These are phyloP conservation scores for Sciurus carolinensis DNA, from an alignment of 2,797 vertebrate species.

Conservation along the genomic window DNA sequence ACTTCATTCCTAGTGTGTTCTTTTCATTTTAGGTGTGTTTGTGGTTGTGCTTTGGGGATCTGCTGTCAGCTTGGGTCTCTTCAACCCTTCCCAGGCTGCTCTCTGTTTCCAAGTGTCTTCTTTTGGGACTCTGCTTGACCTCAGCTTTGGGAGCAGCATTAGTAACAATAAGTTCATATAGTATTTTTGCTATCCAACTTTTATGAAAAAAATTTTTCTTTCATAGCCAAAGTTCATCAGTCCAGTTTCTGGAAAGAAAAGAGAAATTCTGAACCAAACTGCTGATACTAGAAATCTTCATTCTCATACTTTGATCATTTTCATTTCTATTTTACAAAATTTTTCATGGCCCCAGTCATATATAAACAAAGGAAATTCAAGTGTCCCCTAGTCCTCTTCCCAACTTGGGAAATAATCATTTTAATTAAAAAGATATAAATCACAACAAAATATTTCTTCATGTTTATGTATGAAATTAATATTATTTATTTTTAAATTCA, in stretches of 20 bases:
- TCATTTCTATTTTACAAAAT: background rate
- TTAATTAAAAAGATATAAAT: background rate
- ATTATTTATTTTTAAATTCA: background rate
- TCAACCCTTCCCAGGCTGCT: background rate
- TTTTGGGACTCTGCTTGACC: background rate
- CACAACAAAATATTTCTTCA: background rate
- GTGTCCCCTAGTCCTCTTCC: background rate
- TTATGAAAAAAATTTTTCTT: background rate
- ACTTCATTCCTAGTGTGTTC: background rate
- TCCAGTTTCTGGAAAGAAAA: background rate
- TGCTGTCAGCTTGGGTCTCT: background rate
- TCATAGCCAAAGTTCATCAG: background rate
- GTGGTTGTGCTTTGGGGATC: background rate
- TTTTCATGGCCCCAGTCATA: background rate
- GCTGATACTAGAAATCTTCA: background rate
- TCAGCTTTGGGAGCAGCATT: background rate
- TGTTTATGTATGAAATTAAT: background rate
- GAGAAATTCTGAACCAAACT: background rate
- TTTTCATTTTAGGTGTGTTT: background rate
- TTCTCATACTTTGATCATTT: background rate
- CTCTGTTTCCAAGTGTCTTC: background rate
- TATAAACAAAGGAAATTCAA: background rate
- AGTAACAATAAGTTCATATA: background rate
- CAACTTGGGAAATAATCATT: background rate
- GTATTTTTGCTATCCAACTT: background rate